Evolutionary conservation across 2,888 invertebrate species (phyloP), one percentile per base, ranked within the genome.

Genomic region (Pachymerium ferrugineum): DNA sequence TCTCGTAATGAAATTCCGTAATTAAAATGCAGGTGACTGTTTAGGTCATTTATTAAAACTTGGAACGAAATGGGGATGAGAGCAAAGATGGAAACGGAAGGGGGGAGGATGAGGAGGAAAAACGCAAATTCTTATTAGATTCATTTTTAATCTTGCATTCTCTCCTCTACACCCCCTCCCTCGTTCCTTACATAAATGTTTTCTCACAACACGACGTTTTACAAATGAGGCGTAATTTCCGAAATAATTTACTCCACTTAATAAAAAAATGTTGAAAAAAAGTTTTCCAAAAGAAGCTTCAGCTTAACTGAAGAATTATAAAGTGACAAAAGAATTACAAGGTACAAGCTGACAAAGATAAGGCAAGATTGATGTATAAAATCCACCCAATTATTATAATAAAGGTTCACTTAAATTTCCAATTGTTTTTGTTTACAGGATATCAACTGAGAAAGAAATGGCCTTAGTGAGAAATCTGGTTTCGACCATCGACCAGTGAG

Each of bases 21-120:
- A 73, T 73, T 73, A 73, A 73, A 73, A 73, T 73, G 73, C 73
- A 73, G 73, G 73, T 73, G 73, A 73, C 54, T 73, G 73, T 73
- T 62, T 67, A 73, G 54, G 73, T 67, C 73, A 62, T 73, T 73
- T 73, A 73, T 73, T 73, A 73, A 73, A 73, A 73, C 30, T 62
- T 25, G 67, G 73, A 72, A 31, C 30, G 70, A 31, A 35, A 31
- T 33, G 70, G 35, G 47, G 47, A 29, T 29, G 42, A 30, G 72
- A 70, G 33, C 25, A 35, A 70, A 70, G 70, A 70, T 35, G 35
- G 31, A 70, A 70, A 70, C 68, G 68, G 68, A 68, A 31, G 70
- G 22, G 31, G n/a, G 70, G 70, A 16, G 35, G 70, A 35, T 31
- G 25, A 29, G 72, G 72, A 31, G 72, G 33, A 38, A 62, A 73